These are phyloP conservation scores for Ochotona princeps DNA, from an alignment of 2,113 vertebrate genomes.

Conservation along the genomic window DNA sequence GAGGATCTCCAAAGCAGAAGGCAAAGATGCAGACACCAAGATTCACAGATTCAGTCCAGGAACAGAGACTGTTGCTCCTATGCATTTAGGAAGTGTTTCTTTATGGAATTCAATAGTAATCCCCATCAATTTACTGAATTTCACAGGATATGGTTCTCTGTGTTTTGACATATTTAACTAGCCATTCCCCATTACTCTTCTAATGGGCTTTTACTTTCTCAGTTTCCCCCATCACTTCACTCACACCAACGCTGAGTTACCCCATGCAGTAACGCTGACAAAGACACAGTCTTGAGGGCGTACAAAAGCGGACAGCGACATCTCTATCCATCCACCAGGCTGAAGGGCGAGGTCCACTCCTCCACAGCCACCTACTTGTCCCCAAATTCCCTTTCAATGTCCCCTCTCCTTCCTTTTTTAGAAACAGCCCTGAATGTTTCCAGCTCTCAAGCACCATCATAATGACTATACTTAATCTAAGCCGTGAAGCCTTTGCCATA, in stretches of 20 bases:
- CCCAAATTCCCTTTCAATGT: too few species aligned
- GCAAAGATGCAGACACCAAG: neutral
- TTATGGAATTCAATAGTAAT: neutral
- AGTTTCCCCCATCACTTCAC: neutral
- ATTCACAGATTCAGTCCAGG: neutral
- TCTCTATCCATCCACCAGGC: neutral
- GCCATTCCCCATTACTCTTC: neutral
- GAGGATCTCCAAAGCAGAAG: neutral
- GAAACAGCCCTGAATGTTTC: neutral
- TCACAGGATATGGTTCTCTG: neutral
- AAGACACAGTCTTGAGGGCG: accelerated
- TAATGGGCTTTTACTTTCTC: neutral
- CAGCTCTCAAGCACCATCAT: neutral
- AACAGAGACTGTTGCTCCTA: neutral
- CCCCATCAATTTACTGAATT: neutral
- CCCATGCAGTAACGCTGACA: neutral
- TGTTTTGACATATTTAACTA: neutral
- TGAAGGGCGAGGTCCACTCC: neutral
- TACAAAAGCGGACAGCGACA: too few species aligned
- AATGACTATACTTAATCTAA: neutral
- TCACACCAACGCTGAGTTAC: neutral
- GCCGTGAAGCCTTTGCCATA: neutral
- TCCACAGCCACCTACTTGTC: neutral
- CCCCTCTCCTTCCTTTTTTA: neutral
- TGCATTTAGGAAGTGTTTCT: neutral